phyloP scores from a whole-genome alignment of 2,888 invertebrate genomes.

The Agriopis marginaria region DNA sequence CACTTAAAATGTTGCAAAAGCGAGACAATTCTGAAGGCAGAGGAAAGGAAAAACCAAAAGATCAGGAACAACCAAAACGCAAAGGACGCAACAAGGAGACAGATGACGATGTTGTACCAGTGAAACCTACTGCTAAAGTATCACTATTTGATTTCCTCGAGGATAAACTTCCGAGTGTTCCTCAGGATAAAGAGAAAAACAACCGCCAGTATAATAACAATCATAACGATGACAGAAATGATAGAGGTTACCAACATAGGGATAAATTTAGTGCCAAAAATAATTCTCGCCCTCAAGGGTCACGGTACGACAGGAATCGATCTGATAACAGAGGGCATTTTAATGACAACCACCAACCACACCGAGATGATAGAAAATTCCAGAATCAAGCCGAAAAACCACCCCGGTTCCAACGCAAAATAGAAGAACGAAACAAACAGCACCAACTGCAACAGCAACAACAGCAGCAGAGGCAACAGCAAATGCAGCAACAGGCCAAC shows the following conservation, averaged over 20 bases:
- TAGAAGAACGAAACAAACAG: slow-evolving; percentile 80
- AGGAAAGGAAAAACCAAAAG: slow-evolving; percentile 77
- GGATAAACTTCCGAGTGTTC: slow-evolving; percentile 89
- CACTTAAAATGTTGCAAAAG: slow-evolving; percentile 89
- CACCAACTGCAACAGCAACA: slow-evolving; percentile 62
- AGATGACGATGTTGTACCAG: slow-evolving; percentile 86
- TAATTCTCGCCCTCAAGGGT: slow-evolving; percentile 66
- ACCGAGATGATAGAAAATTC: slow-evolving; percentile 76
- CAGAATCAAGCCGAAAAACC: slow-evolving; percentile 84
- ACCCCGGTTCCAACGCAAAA: slow-evolving; percentile 87
- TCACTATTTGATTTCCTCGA: slow-evolving; percentile 94
- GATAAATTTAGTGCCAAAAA: slow-evolving; percentile 71
- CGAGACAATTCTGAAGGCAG: slow-evolving; percentile 81
- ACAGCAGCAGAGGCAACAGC: slow-evolving; percentile 57
- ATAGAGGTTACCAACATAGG: slow-evolving; percentile 66
- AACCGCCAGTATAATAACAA: slow-evolving; percentile 62
- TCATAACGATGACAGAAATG: slow-evolving; percentile 67
- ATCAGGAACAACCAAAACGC: slow-evolving; percentile 76
- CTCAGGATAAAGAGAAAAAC: slow-evolving; percentile 75
- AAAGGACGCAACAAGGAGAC: slow-evolving; percentile 80
- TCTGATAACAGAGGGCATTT: slow-evolving; percentile 71
- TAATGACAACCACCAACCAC: slow-evolving; percentile 70
- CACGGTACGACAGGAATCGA: slow-evolving; percentile 69
- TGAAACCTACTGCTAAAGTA: slow-evolving; percentile 92
- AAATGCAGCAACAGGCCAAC: slow-evolving; percentile 48